phyloP scores from a whole-genome alignment of 2,113 vertebrate species.

The Poecilia latipinna region DNA sequence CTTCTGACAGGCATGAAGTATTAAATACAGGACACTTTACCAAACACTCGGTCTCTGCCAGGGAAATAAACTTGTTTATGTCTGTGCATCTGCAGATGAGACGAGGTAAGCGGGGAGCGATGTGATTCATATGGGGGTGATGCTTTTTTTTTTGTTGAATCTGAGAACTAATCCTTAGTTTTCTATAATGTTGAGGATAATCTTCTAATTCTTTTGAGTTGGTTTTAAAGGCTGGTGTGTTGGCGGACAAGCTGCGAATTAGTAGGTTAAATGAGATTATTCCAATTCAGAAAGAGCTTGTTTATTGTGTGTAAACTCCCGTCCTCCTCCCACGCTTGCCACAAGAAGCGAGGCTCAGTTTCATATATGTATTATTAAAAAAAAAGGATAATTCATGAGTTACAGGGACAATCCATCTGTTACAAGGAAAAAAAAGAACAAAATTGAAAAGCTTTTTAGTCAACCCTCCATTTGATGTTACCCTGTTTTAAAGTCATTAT shows the following conservation, averaged over 20 bases:
- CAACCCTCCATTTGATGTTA: constrained; percentile 15
- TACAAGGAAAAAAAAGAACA: constrained; percentile 13
- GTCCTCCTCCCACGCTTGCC: constrained; percentile 23
- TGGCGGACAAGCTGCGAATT: constrained; percentile 23
- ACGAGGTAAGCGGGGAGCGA: constrained; percentile 27
- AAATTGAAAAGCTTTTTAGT: background rate
- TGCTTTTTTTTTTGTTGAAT: constrained; percentile 10
- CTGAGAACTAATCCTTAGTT: constrained; percentile 13
- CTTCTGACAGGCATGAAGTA: constrained; percentile 34
- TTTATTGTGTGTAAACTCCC: constrained; percentile 58
- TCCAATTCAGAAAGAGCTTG: constrained; percentile 49
- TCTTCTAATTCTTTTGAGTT: constrained; percentile 28
- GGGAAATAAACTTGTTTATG: constrained; percentile 7
- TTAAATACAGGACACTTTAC: constrained; percentile 11
- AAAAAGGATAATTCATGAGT: constrained; percentile 5
- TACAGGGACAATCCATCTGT: constrained; percentile 8
- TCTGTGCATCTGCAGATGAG: constrained; percentile 29
- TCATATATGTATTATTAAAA: constrained; percentile 39
- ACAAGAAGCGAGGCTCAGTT: constrained; percentile 25
- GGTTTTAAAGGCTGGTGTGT: constrained; percentile 30
- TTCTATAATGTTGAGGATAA: constrained; percentile 14
- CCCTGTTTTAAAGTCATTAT: background rate
- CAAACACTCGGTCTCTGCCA: constrained; percentile 5
- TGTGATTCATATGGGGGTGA: background rate
- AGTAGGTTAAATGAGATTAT: constrained; percentile 67